Evolutionary conservation across 2,797 vertebrate genomes (phyloP).

Genomic region (Crenichthys baileyi): DNA sequence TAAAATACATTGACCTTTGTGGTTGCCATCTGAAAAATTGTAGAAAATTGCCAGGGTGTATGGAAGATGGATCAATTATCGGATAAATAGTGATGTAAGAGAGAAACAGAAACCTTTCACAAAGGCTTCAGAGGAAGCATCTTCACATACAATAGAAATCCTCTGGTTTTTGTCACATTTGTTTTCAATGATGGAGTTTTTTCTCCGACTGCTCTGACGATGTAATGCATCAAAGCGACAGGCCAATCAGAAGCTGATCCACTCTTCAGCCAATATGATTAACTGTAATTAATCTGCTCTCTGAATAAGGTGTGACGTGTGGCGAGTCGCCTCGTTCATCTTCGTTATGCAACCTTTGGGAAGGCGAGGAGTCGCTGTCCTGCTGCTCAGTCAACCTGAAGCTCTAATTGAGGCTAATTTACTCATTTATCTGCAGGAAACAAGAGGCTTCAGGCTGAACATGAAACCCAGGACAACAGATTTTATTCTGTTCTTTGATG

Average conservation of each 20-base stretch:
- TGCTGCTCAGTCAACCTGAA: conserved; percentile 17
- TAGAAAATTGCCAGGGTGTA: no score
- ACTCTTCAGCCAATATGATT: conserved; percentile 68
- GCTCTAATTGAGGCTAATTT: conserved; percentile 5
- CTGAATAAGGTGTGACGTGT: conserved; percentile 46
- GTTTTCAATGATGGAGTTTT: conserved; percentile 20
- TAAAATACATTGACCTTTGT: background rate
- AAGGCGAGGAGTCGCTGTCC: conserved; percentile 1
- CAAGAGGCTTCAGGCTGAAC: background rate
- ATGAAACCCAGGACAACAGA: background rate
- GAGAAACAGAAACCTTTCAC: background rate
- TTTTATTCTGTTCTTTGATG: background rate
- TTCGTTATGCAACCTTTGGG: conserved; percentile 56
- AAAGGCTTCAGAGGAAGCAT: background rate
- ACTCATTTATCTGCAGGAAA: conserved; percentile 4
- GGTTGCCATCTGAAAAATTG: background rate
- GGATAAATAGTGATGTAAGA: background rate
- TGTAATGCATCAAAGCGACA: conserved; percentile 73
- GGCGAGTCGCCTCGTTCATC: conserved; percentile 67
- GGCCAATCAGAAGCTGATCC: conserved; percentile 57
- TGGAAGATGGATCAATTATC: background rate
- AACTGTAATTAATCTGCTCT: conserved; percentile 75
- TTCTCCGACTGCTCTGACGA: conserved; percentile 41
- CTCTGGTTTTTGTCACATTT: background rate
- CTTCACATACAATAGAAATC: background rate